Base-by-base conservation (phyloP, 2,888 invertebrate species). In the Boloria selene region DNA sequence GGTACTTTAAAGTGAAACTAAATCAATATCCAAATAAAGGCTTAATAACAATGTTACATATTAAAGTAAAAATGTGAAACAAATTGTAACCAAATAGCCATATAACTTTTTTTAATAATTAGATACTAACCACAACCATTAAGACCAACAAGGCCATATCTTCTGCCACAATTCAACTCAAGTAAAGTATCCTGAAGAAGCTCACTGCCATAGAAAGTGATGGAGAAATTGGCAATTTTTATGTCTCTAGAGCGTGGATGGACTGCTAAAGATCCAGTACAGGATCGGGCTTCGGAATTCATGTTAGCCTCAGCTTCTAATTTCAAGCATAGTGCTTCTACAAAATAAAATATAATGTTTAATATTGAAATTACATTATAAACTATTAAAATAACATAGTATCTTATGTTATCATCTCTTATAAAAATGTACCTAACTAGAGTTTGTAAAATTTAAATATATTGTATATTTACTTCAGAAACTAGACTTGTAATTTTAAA, bases 131-230 rank as follows among this genome's bases (percentile, higher is more conserved):
- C 99, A 85, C 98, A 97, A 74, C 99, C 99, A 88, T 99, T 99
- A n/a, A 97, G 93, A 61, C 99, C 99, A 75, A 99, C 95, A 13
- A 99, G 93, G 75, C 99, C 99, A 85, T 99, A 99, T 76, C 99
- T 94, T 72, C 99, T 94, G 0, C 99, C 99, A 86, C 98, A 98
- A 92, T 99, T 99, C 88, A 99, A 94, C 91, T 99, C 99, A 42
- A 99, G 93, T 87, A 97, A 95, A 1, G 99, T 98, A 85, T 99
- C 99, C 81, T 97, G 97, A 63, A 99, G 94, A 75, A 99, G 93
- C 90, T 99, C 99, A 78, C 96, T 95, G 69, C 99, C 99, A 83
- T 99, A 99, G 92, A 99, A 99, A 54, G 98, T 99, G 75, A 99
- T 97, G 45, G 99, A 98, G 84, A 99, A 96, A 83, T 97, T 98